Evolutionary conservation across 1,140 invertebrate genomes (phyloP).

Genomic region (Coelopa frigida): DNA sequence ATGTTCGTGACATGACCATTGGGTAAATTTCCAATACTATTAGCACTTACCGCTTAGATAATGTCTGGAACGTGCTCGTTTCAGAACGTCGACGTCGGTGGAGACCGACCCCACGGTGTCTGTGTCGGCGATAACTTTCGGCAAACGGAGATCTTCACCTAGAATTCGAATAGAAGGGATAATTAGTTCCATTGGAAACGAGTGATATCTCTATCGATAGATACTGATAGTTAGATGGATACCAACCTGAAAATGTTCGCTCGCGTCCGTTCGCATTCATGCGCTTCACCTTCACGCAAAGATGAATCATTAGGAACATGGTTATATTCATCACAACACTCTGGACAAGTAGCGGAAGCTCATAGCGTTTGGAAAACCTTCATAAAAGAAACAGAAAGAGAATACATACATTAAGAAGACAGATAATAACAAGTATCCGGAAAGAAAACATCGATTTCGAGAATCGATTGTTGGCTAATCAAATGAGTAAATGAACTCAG

Average conservation of each 20-base stretch:
- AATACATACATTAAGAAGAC: no score
- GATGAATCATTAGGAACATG: constrained; percentile 92
- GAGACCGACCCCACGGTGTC: constrained; percentile 33
- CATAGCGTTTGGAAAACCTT: constrained; percentile 97
- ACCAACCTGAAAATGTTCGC: constrained; percentile 75
- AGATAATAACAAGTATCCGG: no score
- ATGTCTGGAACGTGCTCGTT: constrained; percentile 37
- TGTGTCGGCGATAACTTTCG: constrained; percentile 39
- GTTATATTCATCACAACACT: constrained; percentile 95
- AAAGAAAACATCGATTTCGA: no score
- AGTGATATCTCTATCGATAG: neutral
- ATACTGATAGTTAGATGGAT: neutral
- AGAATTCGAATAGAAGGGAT: neutral
- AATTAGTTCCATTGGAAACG: neutral
- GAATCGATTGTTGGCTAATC: no score
- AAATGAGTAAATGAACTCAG: no score
- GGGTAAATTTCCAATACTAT: no score
- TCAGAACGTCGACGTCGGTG: constrained; percentile 29
- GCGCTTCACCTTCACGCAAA: constrained; percentile 83
- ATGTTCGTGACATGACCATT: no score
- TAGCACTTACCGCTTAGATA: constrained; percentile 39
- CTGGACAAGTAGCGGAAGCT: constrained; percentile 89
- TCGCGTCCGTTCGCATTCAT: constrained; percentile 74
- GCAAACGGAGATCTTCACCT: constrained; percentile 41
- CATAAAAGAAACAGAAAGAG: constrained; percentile 37